Evolutionary conservation across 2,797 vertebrate species (phyloP), one percentile per base, ranked within the genome.

Genomic region (Danio jaintianensis): DNA sequence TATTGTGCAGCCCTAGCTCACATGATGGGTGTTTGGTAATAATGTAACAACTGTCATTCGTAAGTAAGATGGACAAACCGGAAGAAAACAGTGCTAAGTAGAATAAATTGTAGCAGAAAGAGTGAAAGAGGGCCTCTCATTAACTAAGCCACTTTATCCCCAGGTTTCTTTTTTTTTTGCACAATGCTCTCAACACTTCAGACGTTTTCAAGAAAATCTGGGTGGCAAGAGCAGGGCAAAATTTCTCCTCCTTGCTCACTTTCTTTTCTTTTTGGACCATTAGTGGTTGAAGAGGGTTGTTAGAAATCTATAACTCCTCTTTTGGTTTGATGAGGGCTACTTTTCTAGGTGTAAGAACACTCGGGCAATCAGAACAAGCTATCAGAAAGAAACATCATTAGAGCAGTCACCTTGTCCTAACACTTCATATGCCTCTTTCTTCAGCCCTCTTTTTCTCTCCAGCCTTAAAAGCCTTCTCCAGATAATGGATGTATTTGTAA

Each of bases 251-350:
- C 18, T 12, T 75, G 56, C 16, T 42, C 12, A 15, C 78, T 72
- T 79, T 61, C 58, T 73, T 76, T 79, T 85, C 78, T 59, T 59
- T 69, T 85, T 80, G 63, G 42, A 71, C 82, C 82, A 85, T 88
- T 85, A 84, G 68, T 11, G 62, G 50, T 36, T 74, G 36, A 52
- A 81, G 78, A 79, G 62, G 58, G 40, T 68, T 78, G 78, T 83
- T 84, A 81, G 77, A 83, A 84, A 83, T 79, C 62, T 58, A 73
- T 70, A 80, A 81, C 75, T 15, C 66, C 18, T 64, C 75, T 84
- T 84, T 80, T 83, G 72, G 53, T 70, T 43, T 36, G 42, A 85
- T 58, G 55, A 85, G 79, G 50, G 79, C 58, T 74, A 73, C 73
- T 85, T 85, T 73, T 82, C 77, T 36, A 56, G 74, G 70, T 79